Evolutionary conservation across 2,113 vertebrate species (phyloP), one percentile per base, ranked within the genome.

Genomic region (Petrocephalus microphthalmus): DNA sequence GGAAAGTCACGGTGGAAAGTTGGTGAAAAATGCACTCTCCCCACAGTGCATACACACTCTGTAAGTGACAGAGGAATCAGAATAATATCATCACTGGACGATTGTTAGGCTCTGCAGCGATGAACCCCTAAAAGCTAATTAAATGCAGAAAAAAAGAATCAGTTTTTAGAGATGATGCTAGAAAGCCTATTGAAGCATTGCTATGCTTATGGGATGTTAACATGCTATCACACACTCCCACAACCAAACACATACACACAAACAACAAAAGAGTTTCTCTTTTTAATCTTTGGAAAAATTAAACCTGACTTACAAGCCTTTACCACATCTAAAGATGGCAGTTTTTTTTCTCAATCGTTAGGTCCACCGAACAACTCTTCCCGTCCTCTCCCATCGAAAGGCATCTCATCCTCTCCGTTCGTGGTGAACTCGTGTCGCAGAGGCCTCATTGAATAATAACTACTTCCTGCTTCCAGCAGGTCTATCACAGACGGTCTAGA

Each of bases 221-320:
- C 37, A 10, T 53, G n/a, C 17, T 54, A 29, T 54, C 84, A 54
- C 51, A 54, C 22, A 53, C 15, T 17, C 84, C 15, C 13, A 54
- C 15, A n/a, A 45, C n/a, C 51, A 54, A 52, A 85, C 4, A 83
- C 7, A 54, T 17, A 33, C 29, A 54, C 25, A 33, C 25, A 85
- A 52, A 84, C 49, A 25, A n/a, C n/a, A n/a, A 42, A 83, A 22
- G 22, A 47, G 19, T 45, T 49, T 49, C 42, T 49, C 29, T 53
- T 56, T 54, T 33, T 33, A 85, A 85, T 54, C 84, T 85, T 85
- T 29, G 84, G 52, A 49, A 85, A 85, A 85, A 85, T 33, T 85
- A 85, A 56, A 85, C n/a, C 52, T 29, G 19, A 7, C 53, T 54
- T 54, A 33, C 52, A 54, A 85, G 13, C 29, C 29, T 33, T 54